Base-by-base conservation (phyloP, 1,140 invertebrate species). In the Pollicipes pollicipes region DNA sequence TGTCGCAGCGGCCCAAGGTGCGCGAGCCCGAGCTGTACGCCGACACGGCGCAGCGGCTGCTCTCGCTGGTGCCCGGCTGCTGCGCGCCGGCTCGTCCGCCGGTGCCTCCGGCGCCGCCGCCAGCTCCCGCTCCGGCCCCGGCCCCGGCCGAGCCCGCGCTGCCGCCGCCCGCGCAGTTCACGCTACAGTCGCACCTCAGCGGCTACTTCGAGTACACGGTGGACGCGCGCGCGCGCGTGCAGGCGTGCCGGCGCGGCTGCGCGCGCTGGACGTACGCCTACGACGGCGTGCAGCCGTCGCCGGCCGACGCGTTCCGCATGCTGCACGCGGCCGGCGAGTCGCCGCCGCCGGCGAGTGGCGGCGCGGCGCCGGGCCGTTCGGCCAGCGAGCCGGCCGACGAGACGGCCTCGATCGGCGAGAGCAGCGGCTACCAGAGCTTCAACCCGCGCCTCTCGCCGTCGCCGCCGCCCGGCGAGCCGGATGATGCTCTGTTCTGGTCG, bases 391-490 rank as follows among this genome's bases (percentile, higher is more conserved):
- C 70, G 75, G 77, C 73, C 70, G 79, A 76, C 30, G 75, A 88
- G 85, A 79, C 79, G 88, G 68, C 84, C 85, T 91, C 89, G 0
- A 82, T 88, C 27, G 88, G 88, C 3, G 88, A 91, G 73, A 91
- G 88, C 74, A 91, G 89, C 77, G 90, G 89, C 32, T 91, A 91
- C 75, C 89, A 91, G 76, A 91, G 89, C 76, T 88, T 90, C 75
- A 87, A 85, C 72, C 64, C n/a, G 64, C 64, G 64, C 64, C 28
- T 29, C 10, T 66, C 64, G 8, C 64, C 64, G 27, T 66, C 64
- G 64, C 64, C 64, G 28, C 64, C 64, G 45, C 45, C 45, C 45
- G 45, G 17, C 6, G 45, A 10, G 45, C 45, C 45, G 13, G 45
- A 58, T 3, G 45, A 58, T 21, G 45, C 64, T 4, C 64, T 66